Conservation (phyloP, 1,140 invertebrate species). For the Zelostemma sp. region DNA sequence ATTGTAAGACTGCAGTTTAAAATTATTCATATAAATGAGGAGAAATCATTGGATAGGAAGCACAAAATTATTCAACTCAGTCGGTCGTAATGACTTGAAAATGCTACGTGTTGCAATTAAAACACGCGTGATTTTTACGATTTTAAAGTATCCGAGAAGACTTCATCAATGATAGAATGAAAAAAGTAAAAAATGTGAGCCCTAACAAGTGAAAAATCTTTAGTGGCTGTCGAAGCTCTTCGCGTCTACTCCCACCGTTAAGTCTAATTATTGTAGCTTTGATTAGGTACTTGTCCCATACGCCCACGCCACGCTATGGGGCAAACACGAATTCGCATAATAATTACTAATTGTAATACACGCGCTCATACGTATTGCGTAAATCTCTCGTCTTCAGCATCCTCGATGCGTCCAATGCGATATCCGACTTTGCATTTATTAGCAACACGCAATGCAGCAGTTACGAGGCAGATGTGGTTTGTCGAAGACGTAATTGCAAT, state of each 20-base stretch:
- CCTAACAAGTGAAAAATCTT: too few species aligned
- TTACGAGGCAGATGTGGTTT: conserved; percentile 26
- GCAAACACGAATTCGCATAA: conserved; percentile 43
- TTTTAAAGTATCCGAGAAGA: too few species aligned
- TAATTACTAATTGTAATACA: conserved; percentile 51
- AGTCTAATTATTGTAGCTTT: conserved; percentile 29
- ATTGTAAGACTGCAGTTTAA: conserved; percentile 5
- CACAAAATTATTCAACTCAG: too few species aligned
- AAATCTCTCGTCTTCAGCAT: conserved; percentile 29
- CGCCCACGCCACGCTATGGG: conserved; percentile 32
- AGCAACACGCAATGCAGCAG: conserved; percentile 16
- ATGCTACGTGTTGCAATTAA: too few species aligned
- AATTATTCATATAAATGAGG: too few species aligned
- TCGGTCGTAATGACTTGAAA: too few species aligned
- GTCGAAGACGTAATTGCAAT: background rate
- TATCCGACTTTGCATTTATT: conserved; percentile 27
- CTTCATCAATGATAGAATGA: too few species aligned
- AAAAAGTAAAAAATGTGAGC: too few species aligned
- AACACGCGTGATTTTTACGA: too few species aligned
- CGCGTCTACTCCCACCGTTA: conserved; percentile 9
- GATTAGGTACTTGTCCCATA: conserved; percentile 32
- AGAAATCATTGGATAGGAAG: too few species aligned
- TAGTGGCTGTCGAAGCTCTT: background rate
- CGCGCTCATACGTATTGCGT: conserved; percentile 12
- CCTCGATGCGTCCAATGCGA: conserved; percentile 9